Base-by-base conservation (phyloP, 2,797 vertebrate genomes). In the Mustela erminea region DNA sequence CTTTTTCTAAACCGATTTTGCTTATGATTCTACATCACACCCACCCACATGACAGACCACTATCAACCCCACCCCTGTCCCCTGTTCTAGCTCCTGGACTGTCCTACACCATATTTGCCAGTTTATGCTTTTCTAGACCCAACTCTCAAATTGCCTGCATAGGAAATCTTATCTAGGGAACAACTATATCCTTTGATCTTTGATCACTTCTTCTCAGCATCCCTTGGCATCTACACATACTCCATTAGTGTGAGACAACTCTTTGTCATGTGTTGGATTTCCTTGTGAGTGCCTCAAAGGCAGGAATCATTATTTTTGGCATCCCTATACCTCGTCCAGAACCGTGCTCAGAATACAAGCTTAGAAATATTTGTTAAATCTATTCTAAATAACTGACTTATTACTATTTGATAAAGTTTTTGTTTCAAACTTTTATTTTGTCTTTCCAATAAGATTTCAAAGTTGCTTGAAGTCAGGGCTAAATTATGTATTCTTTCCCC, bases 371-470 rank as follows among this genome's bases (percentile, higher is more conserved):
- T 56, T 21, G 20, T 62, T 87, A 2, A 96, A 93, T 90, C 4
- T 13, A 52, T 75, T 75, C 27, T 75, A 81, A 64, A 11, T 58
- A 62, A 72, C 23, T 78, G 84, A 68, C 17, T 15, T 64, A 68
- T 35, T 43, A 35, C 29, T 83, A 85, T 64, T 54, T 54, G 17
- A 60, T 68, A 32, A 62, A 86, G 25, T n/a, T 35, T 49, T 66
- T 54, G 21, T 35, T 66, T 87, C 25, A 88, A 88, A 95, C 12
- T 89, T 95, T 74, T 60, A 70, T 60, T 70, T 89, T 92, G 43
- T 52, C 23, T 96, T 78, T 72, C 29, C 43, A 96, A 18, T 38
- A 92, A 78, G 15, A 85, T 64, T 60, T 88, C 41, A 78, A 78
- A 78, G 62, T 4, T 78, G 2, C 23, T 62, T 92, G 10, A 92